These are phyloP conservation scores for Brienomyrus longianalis DNA, from an alignment of 2,113 vertebrate genomes.

Conservation along the genomic window DNA sequence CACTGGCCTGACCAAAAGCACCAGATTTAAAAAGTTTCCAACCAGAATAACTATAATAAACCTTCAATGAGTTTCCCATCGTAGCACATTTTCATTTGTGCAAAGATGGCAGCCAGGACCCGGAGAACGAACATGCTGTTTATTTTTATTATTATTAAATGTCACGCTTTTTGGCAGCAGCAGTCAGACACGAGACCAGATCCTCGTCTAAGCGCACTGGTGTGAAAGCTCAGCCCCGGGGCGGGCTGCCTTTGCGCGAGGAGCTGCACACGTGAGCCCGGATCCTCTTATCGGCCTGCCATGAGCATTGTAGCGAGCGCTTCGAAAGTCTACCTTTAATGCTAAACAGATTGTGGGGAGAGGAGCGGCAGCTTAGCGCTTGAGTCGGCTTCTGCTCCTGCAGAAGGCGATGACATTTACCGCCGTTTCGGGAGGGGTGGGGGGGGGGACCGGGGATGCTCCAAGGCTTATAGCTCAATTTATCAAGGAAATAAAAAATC, in stretches of 20 bases:
- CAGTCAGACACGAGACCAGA: background rate
- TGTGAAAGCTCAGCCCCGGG: background rate
- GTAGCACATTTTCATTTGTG: background rate
- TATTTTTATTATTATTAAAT: background rate
- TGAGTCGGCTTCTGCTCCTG: background rate
- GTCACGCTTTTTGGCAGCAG: background rate
- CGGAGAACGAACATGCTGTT: background rate
- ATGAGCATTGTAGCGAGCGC: background rate
- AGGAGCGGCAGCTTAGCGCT: no score
- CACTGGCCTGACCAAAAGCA: background rate
- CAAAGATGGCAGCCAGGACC: background rate
- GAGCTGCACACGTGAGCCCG: background rate
- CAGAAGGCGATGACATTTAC: slow-evolving; percentile 2
- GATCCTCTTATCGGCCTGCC: background rate
- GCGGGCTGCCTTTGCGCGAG: background rate
- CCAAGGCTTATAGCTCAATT: background rate
- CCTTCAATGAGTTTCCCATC: background rate
- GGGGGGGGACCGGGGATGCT: background rate
- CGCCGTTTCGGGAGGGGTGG: background rate
- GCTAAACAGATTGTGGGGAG: background rate
- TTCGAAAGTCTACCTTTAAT: background rate
- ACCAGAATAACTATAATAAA: background rate
- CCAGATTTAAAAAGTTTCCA: background rate
- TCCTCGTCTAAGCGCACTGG: background rate
- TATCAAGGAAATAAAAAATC: background rate